These are phyloP conservation scores for Bubo scandiacus DNA, from an alignment of 2,113 vertebrate genomes.

Conservation along the genomic window DNA sequence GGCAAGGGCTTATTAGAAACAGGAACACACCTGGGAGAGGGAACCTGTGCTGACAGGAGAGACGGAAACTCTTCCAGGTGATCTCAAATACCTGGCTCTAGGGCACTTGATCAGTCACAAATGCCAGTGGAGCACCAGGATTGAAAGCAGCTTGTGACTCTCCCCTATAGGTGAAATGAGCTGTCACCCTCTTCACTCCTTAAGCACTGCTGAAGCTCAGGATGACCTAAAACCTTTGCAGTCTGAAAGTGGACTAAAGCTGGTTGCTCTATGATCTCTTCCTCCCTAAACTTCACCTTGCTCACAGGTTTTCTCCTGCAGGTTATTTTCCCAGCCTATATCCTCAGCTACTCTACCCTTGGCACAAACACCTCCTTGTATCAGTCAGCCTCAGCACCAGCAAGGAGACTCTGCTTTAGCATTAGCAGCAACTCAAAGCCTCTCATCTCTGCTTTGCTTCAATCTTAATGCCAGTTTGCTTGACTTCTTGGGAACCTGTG, in stretches of 20 bases:
- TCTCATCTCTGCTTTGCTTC: not conserved
- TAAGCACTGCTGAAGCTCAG: not conserved
- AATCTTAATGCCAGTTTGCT: not conserved
- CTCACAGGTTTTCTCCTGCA: not conserved
- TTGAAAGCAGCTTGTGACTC: not conserved
- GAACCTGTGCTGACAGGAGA: fast-evolving
- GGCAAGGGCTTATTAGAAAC: not conserved
- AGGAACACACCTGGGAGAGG: not conserved
- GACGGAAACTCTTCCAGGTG: fast-evolving
- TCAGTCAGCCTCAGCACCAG: not conserved
- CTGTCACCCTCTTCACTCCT: not conserved
- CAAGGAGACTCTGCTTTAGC: not conserved
- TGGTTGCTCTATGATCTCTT: not conserved
- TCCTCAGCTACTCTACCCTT: not conserved
- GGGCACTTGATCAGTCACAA: not conserved
- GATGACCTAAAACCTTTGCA: not conserved
- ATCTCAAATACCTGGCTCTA: not conserved
- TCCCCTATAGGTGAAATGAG: fast-evolving
- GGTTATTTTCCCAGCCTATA: not conserved
- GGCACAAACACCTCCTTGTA: not conserved
- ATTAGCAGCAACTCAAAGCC: not conserved
- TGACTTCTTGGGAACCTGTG: not conserved
- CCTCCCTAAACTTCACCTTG: not conserved
- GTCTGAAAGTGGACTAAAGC: not conserved
- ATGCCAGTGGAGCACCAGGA: not conserved